Conservation (phyloP, 2,113 vertebrate genomes). For the Nesogale talazaci region DNA sequence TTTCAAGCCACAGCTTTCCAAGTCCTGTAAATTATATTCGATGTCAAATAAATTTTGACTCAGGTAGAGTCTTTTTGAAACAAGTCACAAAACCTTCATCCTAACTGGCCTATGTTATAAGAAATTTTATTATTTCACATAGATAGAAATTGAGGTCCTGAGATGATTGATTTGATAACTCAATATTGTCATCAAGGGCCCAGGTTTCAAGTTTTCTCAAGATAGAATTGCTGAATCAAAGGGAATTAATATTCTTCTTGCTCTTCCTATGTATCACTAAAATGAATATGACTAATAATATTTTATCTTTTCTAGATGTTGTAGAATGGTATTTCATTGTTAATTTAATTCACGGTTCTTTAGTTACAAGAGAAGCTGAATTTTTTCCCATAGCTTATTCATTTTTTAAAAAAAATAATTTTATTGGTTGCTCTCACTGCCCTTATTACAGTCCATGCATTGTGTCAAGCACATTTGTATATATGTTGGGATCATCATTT, state of each 20-base stretch:
- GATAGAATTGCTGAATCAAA: constrained; percentile 20
- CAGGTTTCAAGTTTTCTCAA: background rate
- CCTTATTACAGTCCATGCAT: no score
- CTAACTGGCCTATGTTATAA: background rate
- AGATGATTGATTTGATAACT: background rate
- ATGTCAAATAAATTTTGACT: constrained; percentile 46
- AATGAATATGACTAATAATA: background rate
- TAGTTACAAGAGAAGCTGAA: background rate
- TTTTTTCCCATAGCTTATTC: background rate
- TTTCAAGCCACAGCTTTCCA: no score
- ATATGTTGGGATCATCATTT: no score
- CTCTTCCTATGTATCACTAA: constrained; percentile 6
- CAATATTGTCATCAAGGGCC: background rate
- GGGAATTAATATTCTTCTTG: background rate
- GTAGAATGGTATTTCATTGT: background rate
- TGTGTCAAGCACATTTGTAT: no score
- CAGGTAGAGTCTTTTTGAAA: background rate
- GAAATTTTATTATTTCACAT: constrained; percentile 26
- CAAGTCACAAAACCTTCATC: constrained; percentile 36
- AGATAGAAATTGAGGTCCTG: background rate
- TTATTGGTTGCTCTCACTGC: no score
- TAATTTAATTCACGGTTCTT: constrained; percentile 35
- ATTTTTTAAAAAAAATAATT: no score
- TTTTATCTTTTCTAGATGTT: constrained; percentile 16
- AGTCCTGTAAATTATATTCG: background rate